Conservation (phyloP, 2,888 invertebrate genomes). For the Euzophera pinguis region DNA sequence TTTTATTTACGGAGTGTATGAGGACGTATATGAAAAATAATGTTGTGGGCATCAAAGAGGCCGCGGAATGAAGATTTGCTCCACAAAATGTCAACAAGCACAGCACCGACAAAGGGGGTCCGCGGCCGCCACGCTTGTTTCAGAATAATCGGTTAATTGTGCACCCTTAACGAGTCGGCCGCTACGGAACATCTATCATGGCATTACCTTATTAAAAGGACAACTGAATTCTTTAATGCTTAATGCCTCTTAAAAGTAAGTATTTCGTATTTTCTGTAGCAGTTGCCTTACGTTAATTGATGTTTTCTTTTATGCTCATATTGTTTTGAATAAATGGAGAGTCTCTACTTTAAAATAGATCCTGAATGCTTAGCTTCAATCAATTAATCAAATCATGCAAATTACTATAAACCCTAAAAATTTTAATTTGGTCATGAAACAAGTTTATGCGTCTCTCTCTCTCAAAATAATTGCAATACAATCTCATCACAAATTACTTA, state of each 20-base stretch:
- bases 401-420: too few relatives aligned
- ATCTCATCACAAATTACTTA: too few relatives aligned
- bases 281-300: too few relatives aligned
- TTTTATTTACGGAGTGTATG: conserved; percentile 41
- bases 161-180: conserved; percentile 46
- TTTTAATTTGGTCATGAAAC: too few relatives aligned
- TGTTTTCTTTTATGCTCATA: too few relatives aligned
- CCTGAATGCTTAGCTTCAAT: too few relatives aligned
- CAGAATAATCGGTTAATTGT: conserved; percentile 67
- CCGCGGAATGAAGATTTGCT: conserved; percentile 77
- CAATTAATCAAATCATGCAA: too few relatives aligned
- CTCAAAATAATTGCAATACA: too few relatives aligned
- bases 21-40: conserved; percentile 64
- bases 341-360: too few relatives aligned
- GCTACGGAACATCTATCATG: conserved; percentile 12
- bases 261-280: too few relatives aligned
- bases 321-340: too few relatives aligned
- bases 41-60: conserved; percentile 60
- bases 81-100: conserved; percentile 74
- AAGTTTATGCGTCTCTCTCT: too few relatives aligned
- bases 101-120: conserved; percentile 60
- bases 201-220: conserved; percentile 17
- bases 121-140: conserved; percentile 56
- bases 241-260: not conserved
- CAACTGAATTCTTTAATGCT: not conserved